Base-by-base conservation (phyloP, 2,888 invertebrate genomes). In the Imbricaverruca yamaguchii region DNA sequence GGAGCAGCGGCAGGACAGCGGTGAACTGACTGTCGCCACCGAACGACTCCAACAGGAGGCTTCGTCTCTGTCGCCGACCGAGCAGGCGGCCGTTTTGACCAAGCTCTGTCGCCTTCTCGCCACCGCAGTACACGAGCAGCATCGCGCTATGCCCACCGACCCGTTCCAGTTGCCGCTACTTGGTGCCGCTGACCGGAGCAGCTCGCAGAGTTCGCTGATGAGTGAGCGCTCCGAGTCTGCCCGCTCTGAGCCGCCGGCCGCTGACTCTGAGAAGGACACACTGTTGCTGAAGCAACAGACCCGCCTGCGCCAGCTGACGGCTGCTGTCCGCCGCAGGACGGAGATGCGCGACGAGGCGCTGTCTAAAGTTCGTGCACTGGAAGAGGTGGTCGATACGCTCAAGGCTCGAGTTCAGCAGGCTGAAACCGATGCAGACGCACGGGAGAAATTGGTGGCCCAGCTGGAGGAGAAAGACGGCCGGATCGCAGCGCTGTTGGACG, bases 271-370 rank as follows among this genome's bases (percentile, higher is more conserved):
- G 56, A 57, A 56, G 25, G 79, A 79, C 57, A 23, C 79, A 23
- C 57, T 79, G 79, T 57, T 79, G 79, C 79, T 57, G 57, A 79
- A 59, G 15, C 79, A 79, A 23, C 79, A 59, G 56, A n/a, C 79
- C 21, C 56, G 59, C 23, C 79, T 79, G 56, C 56, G 56, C 9
- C 79, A 79, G 79, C 57, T 59, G 79, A 56, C 15, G 57, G 56
- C 79, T 0, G 79, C 79, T 23, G 57, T 79, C 10, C 56, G 59
- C n/a, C 56, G 79, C 15, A 57, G 79, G 11, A 79, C 79, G 6
- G 79, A 56, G 23, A 23, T 25, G 79, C 57, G 79, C 8, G 79
- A 79, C 15, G 79, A 79, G 56, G 79, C 79, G 21, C 21, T 74
- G 74, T 53, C 74, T 21, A 74, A 53, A 21, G 74, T 74, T 18